Conservation (phyloP, 2,888 invertebrate species). For the Fragum whitleyi region DNA sequence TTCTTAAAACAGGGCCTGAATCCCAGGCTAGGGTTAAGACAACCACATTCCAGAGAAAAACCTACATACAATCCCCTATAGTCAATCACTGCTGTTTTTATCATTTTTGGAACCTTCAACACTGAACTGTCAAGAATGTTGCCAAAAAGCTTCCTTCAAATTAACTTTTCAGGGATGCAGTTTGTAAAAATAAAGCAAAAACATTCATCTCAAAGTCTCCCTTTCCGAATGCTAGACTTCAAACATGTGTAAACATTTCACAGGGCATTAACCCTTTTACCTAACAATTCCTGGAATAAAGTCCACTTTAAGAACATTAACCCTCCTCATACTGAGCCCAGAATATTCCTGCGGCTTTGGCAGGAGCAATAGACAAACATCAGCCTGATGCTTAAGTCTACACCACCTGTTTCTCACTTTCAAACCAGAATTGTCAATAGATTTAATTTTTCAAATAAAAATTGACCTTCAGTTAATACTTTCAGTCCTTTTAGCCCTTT, state of each 20-base stretch:
- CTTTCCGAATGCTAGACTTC: not conserved
- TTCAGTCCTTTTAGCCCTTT: too few species aligned
- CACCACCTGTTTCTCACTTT: too few species aligned
- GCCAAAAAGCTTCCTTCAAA: not conserved
- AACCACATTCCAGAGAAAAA: not conserved
- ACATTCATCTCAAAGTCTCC: constrained; percentile 1
- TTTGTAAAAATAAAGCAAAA: constrained; percentile 1
- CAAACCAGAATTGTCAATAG: too few species aligned
- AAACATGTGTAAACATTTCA: constrained; percentile 1
- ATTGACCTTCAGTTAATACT: too few species aligned
- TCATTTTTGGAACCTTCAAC: not conserved
- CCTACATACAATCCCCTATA: not conserved
- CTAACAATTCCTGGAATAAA: too few species aligned
- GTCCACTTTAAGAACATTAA: too few species aligned
- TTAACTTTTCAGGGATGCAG: constrained; percentile 4
- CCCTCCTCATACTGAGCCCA: too few species aligned
- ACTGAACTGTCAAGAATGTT: constrained; percentile 8
- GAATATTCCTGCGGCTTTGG: too few species aligned
- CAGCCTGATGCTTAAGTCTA: too few species aligned
- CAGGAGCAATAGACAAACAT: too few species aligned
- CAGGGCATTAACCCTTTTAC: not conserved
- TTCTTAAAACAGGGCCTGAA: too few species aligned
- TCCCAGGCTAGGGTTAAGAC: not conserved
- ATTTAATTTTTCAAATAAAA: too few species aligned
- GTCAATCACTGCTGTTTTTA: constrained; percentile 1